Evolutionary conservation across 2,113 vertebrate genomes (phyloP), one percentile per base, ranked within the genome.

Genomic region (Ifrita kowaldi): DNA sequence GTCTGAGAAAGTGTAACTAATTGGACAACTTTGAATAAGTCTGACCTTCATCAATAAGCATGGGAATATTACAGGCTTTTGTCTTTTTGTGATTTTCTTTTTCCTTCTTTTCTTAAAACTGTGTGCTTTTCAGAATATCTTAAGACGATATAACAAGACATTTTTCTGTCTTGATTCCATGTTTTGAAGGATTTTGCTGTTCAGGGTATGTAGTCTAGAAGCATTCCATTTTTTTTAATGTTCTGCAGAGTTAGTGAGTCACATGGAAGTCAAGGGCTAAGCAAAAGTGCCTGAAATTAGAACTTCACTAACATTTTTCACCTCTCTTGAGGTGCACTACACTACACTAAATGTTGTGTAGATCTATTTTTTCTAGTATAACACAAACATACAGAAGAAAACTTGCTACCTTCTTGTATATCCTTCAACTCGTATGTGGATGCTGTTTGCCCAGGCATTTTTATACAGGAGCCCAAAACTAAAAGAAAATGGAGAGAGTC

Each of bases 141-240:
- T 62, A 56, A 55, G 30, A 13, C 30, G 21, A 33, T 21, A 56
- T 56, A 33, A 33, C 53, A 33, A 56, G 13, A 13, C 4, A 11
- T 82, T 50, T 68, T 47, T 8, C 22, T 62, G 5, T 80, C 59
- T 65, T n/a, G 23, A 47, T 46, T 12, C 4, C 4, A 3, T 41
- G 7, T 55, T 84, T 78, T 33, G 12, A 35, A 47, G 55, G 10
- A 55, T 33, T 68, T 24, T 33, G 16, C 30, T 64, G 32, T 28
- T 65, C 14, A 28, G 49, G 16, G 41, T 42, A 27, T 21, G 6
- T 9, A 59, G 21, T 70, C 26, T 22, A 41, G 21, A 46, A 55
- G 2, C 5, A 5, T 21, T 71, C 4, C 10, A 2, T 1, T 19
- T 52, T 49, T 49, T 30, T 30, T 76, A 2, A 19, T 42, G 9